Conservation (phyloP, 2,888 invertebrate genomes). For the Cetonia aurata region DNA sequence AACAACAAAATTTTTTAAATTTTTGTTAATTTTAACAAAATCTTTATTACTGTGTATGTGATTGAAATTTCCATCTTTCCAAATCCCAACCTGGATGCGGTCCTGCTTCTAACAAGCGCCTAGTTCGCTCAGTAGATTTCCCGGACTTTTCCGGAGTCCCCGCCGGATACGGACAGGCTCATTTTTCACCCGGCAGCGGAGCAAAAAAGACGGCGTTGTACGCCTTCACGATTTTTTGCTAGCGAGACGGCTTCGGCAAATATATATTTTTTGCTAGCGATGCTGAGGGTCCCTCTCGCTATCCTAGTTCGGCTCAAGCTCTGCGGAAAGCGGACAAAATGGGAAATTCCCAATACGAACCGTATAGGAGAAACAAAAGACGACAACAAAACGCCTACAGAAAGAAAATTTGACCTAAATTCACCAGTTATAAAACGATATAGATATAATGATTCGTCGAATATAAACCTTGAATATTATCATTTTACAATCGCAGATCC, state of each 20-base stretch:
- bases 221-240: conserved; percentile 15
- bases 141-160: conserved; percentile 19
- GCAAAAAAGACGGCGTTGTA: conserved; percentile 4
- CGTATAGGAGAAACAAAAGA: background rate
- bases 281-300: background rate
- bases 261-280: conserved; percentile 13
- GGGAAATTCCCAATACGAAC: background rate
- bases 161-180: conserved; percentile 17
- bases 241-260: conserved; percentile 8
- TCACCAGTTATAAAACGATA: too few species aligned
- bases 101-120: background rate
- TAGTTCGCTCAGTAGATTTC: conserved; percentile 10
- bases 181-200: conserved; percentile 9
- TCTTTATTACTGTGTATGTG: too few species aligned
- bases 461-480: too few species aligned
- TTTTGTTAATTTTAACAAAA: too few species aligned
- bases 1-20: too few species aligned
- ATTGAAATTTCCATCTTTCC: too few species aligned
- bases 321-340: background rate
- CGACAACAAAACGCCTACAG: background rate
- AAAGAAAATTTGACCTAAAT: background rate
- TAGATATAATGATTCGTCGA: too few species aligned
- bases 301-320: conserved; percentile 7
- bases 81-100: background rate
- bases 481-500: too few species aligned